Conservation (phyloP, 1,140 invertebrate species). For the Drosophila willistoni region DNA sequence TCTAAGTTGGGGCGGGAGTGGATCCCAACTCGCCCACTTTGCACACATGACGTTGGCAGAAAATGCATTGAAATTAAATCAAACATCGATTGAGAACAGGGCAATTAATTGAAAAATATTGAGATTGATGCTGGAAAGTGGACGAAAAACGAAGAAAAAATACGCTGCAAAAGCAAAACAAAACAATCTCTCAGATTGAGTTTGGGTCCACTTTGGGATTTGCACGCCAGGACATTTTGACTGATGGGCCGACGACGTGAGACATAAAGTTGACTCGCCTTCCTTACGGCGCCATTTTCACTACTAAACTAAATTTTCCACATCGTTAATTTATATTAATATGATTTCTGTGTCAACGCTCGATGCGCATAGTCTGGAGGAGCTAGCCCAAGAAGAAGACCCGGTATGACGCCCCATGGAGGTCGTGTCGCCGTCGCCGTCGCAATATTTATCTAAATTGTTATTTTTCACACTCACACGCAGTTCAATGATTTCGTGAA, state of each 20-base stretch:
- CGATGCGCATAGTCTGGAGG: slow-evolving; percentile 61
- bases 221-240: slow-evolving; percentile 71
- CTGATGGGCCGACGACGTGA: slow-evolving; percentile 76
- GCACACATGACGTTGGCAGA: slow-evolving; percentile 10
- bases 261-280: slow-evolving; percentile 46
- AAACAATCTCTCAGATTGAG: slow-evolving; percentile 61
- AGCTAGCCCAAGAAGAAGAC: slow-evolving; percentile 8
- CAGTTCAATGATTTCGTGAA: slow-evolving; percentile 83
- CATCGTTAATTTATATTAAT: slow-evolving; percentile 84
- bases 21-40: background rate
- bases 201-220: slow-evolving; percentile 59
- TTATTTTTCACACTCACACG: slow-evolving; percentile 83
- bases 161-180: slow-evolving; percentile 53
- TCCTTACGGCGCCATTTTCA: slow-evolving; percentile 64
- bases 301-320: slow-evolving; percentile 83
- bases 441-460: slow-evolving; percentile 83
- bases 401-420: slow-evolving; percentile 59
- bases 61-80: slow-evolving; percentile 55
- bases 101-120: slow-evolving; percentile 60
- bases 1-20: slow-evolving; percentile 7
- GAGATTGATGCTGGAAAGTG: slow-evolving; percentile 34
- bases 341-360: slow-evolving; percentile 83
- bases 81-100: slow-evolving; percentile 17
- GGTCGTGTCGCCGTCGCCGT: slow-evolving; percentile 65
- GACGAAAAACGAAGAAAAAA: slow-evolving; percentile 49